Evolutionary conservation across 1,140 invertebrate species (phyloP).

Genomic region (Phymorhynchus buccinoides): DNA sequence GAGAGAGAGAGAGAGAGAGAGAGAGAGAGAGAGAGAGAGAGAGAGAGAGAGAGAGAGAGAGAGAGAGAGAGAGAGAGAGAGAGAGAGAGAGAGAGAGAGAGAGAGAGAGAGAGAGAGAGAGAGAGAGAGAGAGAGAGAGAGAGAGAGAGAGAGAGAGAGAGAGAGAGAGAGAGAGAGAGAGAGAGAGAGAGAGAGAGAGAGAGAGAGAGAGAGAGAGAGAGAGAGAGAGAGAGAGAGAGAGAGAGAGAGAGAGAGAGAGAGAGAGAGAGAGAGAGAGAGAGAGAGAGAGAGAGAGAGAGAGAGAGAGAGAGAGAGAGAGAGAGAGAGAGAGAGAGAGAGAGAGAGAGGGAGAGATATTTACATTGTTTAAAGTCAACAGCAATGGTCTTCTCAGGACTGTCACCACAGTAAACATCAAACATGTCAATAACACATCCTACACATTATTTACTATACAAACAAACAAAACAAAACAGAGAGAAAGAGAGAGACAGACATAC

Average conservation of each 20-base stretch:
- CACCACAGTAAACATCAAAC: too few species aligned
- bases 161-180: conserved; percentile 36
- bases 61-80: background rate
- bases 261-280: background rate
- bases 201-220: conserved; percentile 30
- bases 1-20: background rate
- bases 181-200: conserved; percentile 33
- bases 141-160: conserved; percentile 26
- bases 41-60: conserved; percentile 1
- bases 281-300: background rate
- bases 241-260: background rate
- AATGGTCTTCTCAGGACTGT: too few species aligned
- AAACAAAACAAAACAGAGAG: too few species aligned
- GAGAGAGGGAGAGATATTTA: too few species aligned
- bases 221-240: conserved; percentile 29
- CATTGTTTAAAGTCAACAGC: too few species aligned
- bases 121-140: conserved; percentile 12
- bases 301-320: background rate
- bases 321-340: background rate
- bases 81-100: conserved; percentile 11
- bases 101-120: conserved; percentile 12
- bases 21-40: conserved; percentile 1
- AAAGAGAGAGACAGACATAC: too few species aligned
- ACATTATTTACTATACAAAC: too few species aligned
- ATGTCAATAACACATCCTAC: too few species aligned